Evolutionary conservation across 2,113 vertebrate genomes (phyloP), one percentile per base, ranked within the genome.

Genomic region (Archilochus colubris): DNA sequence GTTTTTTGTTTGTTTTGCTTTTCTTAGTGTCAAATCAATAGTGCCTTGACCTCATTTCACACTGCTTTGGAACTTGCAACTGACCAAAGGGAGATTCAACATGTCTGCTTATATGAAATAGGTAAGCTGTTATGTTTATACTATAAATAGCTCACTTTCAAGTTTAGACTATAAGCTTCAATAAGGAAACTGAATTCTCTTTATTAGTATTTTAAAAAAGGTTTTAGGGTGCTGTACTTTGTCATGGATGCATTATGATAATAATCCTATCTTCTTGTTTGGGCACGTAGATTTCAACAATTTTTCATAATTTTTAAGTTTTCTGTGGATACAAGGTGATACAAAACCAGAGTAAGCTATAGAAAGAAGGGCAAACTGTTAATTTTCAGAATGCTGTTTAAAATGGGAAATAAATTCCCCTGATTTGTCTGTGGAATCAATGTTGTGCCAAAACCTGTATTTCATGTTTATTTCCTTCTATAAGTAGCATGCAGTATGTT

Each of bases 41-140:
- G 99, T 98, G 99, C 99, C 97, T 98, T 99, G 98, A 97, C 98
- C 55, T 99, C 99, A 68, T 99, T 99, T 97, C 98, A 99, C 69
- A 99, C 99, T 21, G 99, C 99, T 83, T 94, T 99, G 97, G 99
- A 99, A 91, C 99, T 99, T 44, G 99, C 99, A 58, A 98, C 98
- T 82, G 99, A 99, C 97, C 99, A 99, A 98, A 98, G 99, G 96
- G 99, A 99, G 98, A 98, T 99, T 93, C 99, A 99, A 31, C 99
- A 99, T 7, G 99, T 99, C 95, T 99, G 99, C 97, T 98, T 99
- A 40, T 99, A 99, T 97, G 99, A 99, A 97, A 99, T 99, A 55
- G 99, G 99, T 99, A 98, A 24, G 97, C 92, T 82, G 66, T 10
- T 85, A 14, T 57, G 21, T 44, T 80, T 46, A 40, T 20, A 4